Evolutionary conservation across 2,797 vertebrate genomes (phyloP).

Genomic region (Nannoperca obscura): DNA sequence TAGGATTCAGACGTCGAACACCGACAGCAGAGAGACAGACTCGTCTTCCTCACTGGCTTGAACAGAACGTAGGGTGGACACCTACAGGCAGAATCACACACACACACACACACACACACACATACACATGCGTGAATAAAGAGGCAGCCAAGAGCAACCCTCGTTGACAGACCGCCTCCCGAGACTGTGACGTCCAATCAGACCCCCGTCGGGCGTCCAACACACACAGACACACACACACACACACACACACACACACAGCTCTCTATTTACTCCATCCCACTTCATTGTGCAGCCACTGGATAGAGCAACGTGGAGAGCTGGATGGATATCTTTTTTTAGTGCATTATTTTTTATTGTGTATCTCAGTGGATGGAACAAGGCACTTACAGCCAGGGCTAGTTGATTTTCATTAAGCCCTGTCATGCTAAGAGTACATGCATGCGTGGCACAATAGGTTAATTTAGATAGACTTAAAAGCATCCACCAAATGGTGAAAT

Average conservation of each 20-base stretch:
- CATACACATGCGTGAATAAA: conserved; percentile 5
- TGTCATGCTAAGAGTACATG: conserved; percentile 22
- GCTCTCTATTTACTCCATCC: conserved; percentile 29
- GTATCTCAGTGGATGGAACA: neutral
- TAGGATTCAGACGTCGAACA: neutral
- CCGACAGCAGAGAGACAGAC: neutral
- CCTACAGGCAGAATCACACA: conserved; percentile 7
- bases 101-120: neutral
- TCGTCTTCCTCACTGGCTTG: neutral
- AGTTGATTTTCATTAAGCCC: conserved; percentile 15
- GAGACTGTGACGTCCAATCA: conserved; percentile 52
- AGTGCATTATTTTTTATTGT: conserved; percentile 10
- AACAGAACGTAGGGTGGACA: conserved; percentile 2
- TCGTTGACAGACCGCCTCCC: conserved; percentile 31
- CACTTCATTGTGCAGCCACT: conserved; percentile 35
- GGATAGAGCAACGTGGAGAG: neutral
- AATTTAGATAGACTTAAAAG: conserved; percentile 30
- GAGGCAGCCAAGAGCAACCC: conserved; percentile 16
- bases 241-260: neutral
- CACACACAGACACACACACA: conserved; percentile 23
- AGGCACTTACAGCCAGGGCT: neutral
- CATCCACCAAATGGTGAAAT: conserved; percentile 34
- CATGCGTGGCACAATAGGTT: neutral
- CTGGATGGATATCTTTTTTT: conserved; percentile 5
- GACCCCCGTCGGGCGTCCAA: conserved; percentile 31